A percentile compares a stretch with the other conserved stretches of the same genome.
These are phyloP conservation scores for Heteropelma amictum DNA, from an alignment of 2,888 invertebrate genomes.

Conservation along the genomic window DNA sequence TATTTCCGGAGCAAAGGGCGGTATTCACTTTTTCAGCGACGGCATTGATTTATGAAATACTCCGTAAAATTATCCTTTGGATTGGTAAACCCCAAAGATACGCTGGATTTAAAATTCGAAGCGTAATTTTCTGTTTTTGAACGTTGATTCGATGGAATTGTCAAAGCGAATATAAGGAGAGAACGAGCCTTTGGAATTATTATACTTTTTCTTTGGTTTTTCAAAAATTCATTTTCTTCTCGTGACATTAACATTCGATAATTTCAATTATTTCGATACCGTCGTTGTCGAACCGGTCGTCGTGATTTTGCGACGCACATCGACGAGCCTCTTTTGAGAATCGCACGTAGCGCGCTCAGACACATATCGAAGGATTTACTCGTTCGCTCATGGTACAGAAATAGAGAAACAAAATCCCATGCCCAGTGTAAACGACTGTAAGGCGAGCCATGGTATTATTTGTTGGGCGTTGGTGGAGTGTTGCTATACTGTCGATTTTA, in stretches of 20 bases:
- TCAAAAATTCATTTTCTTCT: no score
- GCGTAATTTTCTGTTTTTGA: no score
- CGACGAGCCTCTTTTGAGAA: slow-evolving; percentile 17
- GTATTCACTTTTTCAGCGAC: no score
- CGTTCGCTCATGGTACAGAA: slow-evolving; percentile 61
- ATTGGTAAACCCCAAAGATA: no score
- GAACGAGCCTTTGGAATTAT: no score
- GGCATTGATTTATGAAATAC: no score
- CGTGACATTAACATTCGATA: neutral
- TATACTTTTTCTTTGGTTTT: no score
- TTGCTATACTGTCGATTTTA: slow-evolving; percentile 39
- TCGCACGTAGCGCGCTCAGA: neutral
- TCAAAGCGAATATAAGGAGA: no score
- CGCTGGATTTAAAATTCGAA: no score
- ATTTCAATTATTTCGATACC: slow-evolving; percentile 10
- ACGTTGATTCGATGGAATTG: no score
- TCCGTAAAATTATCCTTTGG: no score
- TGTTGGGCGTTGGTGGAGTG: slow-evolving; percentile 14
- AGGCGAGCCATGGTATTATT: slow-evolving; percentile 57
- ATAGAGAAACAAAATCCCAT: slow-evolving; percentile 68
- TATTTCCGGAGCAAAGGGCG: no score
- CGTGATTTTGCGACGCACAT: slow-evolving; percentile 18
- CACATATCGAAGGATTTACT: neutral
- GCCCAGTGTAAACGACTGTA: slow-evolving; percentile 66
- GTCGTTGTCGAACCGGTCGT: slow-evolving; percentile 28